phyloP scores from a whole-genome alignment of 2,888 invertebrate species.

The Ichneumon xanthorius region DNA sequence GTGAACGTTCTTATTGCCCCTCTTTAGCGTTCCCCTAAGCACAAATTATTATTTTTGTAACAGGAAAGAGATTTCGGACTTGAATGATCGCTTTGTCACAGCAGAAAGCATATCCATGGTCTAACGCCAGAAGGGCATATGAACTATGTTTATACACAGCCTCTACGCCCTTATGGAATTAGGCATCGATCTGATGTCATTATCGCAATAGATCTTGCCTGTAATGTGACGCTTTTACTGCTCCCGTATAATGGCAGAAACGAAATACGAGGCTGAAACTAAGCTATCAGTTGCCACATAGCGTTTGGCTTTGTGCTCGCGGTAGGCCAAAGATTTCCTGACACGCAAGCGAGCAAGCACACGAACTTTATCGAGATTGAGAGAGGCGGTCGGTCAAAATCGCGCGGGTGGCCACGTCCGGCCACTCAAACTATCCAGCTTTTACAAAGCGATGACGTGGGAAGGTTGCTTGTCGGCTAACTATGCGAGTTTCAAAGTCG shows the following conservation, averaged over 20 bases:
- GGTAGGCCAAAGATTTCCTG: constrained; percentile 41
- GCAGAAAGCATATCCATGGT: background rate
- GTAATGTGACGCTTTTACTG: background rate
- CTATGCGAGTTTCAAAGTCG: constrained; percentile 34
- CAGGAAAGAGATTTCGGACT: no score
- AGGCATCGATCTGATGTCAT: background rate
- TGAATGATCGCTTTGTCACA: background rate
- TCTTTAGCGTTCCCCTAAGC: background rate
- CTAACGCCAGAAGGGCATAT: background rate
- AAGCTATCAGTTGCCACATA: background rate
- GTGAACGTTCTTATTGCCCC: background rate
- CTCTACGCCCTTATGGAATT: background rate
- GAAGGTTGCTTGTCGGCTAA: constrained; percentile 8
- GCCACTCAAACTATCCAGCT: constrained; percentile 39
- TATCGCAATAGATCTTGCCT: constrained; percentile 1
- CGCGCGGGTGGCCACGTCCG: background rate
- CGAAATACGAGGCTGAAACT: constrained; percentile 3
- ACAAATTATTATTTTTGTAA: no score
- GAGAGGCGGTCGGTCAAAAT: constrained; percentile 1
- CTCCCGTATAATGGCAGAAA: background rate
- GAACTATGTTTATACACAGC: background rate
- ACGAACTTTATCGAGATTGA: constrained; percentile 5
- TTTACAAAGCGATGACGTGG: constrained; percentile 25
- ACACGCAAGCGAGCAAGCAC: constrained; percentile 14
- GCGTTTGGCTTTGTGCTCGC: constrained; percentile 21